These are phyloP conservation scores for Agonopterix heracliana DNA, from an alignment of 2,888 invertebrate species.

Conservation along the genomic window DNA sequence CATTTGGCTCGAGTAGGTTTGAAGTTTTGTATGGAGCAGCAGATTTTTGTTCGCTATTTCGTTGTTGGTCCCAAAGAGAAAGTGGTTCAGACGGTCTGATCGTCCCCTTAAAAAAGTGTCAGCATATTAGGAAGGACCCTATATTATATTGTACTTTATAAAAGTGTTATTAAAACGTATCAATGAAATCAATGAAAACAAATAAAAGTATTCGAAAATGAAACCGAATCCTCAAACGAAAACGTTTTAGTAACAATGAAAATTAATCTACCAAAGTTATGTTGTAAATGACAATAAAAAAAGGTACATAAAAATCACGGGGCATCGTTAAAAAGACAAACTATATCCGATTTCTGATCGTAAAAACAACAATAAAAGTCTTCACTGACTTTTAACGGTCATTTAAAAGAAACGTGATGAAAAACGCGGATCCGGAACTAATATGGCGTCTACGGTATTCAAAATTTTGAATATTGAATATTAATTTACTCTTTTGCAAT, in stretches of 20 bases:
- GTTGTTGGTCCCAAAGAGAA: no score
- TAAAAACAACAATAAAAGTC: conserved; percentile 52
- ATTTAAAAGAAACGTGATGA: conserved; percentile 41
- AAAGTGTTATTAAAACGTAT: no score
- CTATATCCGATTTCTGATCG: conserved; percentile 64
- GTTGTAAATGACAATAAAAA: conserved; percentile 18
- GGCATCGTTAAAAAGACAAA: conserved; percentile 50
- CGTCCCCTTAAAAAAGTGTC: no score
- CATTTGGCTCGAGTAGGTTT: no score
- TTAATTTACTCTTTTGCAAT: neutral
- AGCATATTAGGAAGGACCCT: no score
- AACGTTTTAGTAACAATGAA: conserved; percentile 41
- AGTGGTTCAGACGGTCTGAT: no score
- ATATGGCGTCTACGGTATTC: conserved; percentile 9
- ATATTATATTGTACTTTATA: no score
- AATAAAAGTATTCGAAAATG: neutral
- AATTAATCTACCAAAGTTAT: conserved; percentile 40
- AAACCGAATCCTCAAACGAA: conserved; percentile 17
- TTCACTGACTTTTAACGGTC: conserved; percentile 57
- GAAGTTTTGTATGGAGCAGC: no score
- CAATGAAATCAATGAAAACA: no score
- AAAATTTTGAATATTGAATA: neutral
- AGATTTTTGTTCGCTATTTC: no score
- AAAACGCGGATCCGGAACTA: conserved; percentile 42
- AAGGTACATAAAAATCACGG: conserved; percentile 43